Base-by-base conservation (phyloP, 2,113 vertebrate species). In the Bagarius yarrelli region DNA sequence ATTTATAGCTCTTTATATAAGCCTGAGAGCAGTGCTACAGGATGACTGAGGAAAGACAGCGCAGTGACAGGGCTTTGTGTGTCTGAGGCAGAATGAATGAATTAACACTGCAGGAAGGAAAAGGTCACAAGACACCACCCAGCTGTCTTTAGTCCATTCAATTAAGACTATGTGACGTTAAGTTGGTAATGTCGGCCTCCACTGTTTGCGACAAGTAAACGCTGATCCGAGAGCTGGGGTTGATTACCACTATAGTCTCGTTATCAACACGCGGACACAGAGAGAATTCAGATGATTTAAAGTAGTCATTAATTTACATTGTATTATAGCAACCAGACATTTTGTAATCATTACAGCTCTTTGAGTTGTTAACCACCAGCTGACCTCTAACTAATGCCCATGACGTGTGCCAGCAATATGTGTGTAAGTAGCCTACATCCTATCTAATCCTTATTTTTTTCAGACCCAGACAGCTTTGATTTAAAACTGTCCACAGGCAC, bases 231-330 rank as follows among this genome's bases (percentile, higher is more conserved):
- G 21, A 57, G 78, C 55, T 13, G 3, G 34, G 23, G 8, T 47
- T 71, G 70, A 63, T 55, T 61, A 64, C 47, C 8, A 27, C 55
- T 53, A 30, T 53, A 36, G 18, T 53, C 50, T 56, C 61, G 55
- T 64, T 21, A 64, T 47, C 16, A 5, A 79, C 81, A 79, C 19
- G 81, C 85, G 93, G 94, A 89, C 91, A 94, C 83, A 92, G 27
- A 23, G 12, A 69, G 47, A 64, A 32, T 55, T 14, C 55, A 5
- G 8, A 32, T 11, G 23, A 64, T 50, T 27, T 6, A 34, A 25
- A 18, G 53, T 5, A 64, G 63, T 59, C 27, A 53, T 36, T 30
- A 34, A 23, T 55, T 6, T 36, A 32, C 2, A 60, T 34, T 52
- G 44, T 64, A 44, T 30, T 52, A 50, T 44, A 47, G 55, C 40